Conservation (phyloP, 2,113 vertebrate genomes). For the Carettochelys insculpta region DNA sequence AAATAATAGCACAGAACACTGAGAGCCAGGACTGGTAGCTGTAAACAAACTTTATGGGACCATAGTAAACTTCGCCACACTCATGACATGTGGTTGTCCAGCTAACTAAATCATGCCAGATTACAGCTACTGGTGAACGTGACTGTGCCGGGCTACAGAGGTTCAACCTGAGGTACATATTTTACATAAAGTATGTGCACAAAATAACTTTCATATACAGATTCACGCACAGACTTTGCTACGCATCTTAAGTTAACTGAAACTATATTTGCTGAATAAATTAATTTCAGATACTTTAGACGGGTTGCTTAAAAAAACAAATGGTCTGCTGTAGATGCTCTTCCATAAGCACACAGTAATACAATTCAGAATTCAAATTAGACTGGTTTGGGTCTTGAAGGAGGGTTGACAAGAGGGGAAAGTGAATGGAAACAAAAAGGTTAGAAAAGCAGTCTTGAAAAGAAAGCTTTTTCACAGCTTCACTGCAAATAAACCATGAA, state of each 20-base stretch:
- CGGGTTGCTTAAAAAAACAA: background rate
- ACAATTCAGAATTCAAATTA: background rate
- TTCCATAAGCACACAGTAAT: background rate
- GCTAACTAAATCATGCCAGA: too few relatives aligned
- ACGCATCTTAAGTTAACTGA: background rate
- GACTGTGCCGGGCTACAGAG: too few relatives aligned
- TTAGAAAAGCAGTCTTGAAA: background rate
- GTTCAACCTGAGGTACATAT: too few relatives aligned
- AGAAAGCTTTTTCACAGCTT: background rate
- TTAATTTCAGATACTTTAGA: background rate
- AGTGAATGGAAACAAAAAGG: background rate
- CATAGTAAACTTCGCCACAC: too few relatives aligned
- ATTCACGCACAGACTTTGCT: background rate
- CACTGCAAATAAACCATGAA: background rate
- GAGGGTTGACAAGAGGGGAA: background rate
- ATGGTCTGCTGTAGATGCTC: background rate
- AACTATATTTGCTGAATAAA: background rate
- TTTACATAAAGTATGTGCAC: background rate
- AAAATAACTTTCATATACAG: fast-evolving
- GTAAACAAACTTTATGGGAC: too few relatives aligned
- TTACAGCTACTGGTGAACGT: too few relatives aligned
- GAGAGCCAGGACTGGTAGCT: too few relatives aligned
- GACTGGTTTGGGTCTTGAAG: background rate
- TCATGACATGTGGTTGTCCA: too few relatives aligned
- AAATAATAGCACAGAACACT: too few relatives aligned